Base-by-base conservation (phyloP, 2,888 invertebrate species). In the Allacma fusca region DNA sequence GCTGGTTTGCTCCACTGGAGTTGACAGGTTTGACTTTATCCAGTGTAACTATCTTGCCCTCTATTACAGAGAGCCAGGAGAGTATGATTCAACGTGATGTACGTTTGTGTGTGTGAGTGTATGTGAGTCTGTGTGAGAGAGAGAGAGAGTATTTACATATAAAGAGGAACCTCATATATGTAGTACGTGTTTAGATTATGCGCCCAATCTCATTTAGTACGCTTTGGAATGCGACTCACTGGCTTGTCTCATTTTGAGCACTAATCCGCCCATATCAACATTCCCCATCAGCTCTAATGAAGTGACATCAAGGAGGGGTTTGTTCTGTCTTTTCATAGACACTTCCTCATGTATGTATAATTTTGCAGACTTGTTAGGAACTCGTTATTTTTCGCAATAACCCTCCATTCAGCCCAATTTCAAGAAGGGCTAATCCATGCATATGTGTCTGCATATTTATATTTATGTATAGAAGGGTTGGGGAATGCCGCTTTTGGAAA, bases 251-350 rank as follows among this genome's bases (percentile, higher is more conserved):
- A 28, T 65, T 65, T 65, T 28, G 40, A 7, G 50, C 50, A 50
- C 50, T 50, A n/a, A 50, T 13, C 50, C 50, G 5, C 16, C 50
- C 50, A 50, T 34, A 50, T n/a, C 50, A 50, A 16, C 50, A 19
- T n/a, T 50, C 50, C 19, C 16, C n/a, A n/a, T 50, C 50, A 34
- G 50, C 50, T 50, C 50, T 71, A 71, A 71, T 71, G 71, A 71
- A 57, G 71, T 71, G 71, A 57, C 71, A 57, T 28, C 28, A 28
- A 44, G 50, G 57, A 71, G 57, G 57, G 57, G 28, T 12, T 26
- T 29, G n/a, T 57, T 57, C 71, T 26, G 26, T 57, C 70, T 70
- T 70, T 50, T 70, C 40, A 13, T 40, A 40, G 16, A 50, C 4
- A 34, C 4, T 34, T 50, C 2, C 50, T 16, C 16, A 4, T 50